These are phyloP conservation scores for Notolepis coatsorum DNA, from an alignment of 2,797 vertebrate species.

Conservation along the genomic window DNA sequence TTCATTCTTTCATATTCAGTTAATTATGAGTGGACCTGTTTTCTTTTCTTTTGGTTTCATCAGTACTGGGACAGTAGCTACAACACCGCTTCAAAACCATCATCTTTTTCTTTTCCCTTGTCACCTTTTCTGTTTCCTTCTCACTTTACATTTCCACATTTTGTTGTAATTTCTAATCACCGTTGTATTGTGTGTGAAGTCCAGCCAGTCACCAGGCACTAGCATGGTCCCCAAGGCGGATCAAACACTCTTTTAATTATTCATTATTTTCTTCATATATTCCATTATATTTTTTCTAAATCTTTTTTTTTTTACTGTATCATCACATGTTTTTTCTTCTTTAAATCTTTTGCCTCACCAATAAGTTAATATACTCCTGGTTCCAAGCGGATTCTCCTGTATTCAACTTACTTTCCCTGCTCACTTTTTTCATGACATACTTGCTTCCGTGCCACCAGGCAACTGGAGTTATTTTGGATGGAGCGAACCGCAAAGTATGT, in stretches of 20 bases:
- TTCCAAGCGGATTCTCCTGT: constrained; percentile 18
- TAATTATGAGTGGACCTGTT: background rate
- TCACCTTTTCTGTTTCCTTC: background rate
- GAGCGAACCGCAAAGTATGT: constrained; percentile 96
- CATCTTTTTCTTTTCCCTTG: background rate
- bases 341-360: no score
- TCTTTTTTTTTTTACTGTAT: no score
- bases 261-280: no score
- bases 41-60: background rate
- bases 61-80: background rate
- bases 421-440: constrained; percentile 69
- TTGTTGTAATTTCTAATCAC: background rate
- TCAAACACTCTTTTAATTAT: no score
- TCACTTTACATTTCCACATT: background rate
- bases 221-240: no score
- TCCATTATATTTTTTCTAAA: no score
- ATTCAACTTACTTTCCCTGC: constrained; percentile 63
- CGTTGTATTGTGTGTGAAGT: background rate
- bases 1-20: background rate
- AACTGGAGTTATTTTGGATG: constrained; percentile 95
- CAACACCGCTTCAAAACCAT: background rate
- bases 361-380: no score
- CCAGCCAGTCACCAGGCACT: background rate
- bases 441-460: constrained; percentile 87
- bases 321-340: no score